Evolutionary conservation across 2,797 vertebrate species (phyloP).

Genomic region (Myripristis jacobus): DNA sequence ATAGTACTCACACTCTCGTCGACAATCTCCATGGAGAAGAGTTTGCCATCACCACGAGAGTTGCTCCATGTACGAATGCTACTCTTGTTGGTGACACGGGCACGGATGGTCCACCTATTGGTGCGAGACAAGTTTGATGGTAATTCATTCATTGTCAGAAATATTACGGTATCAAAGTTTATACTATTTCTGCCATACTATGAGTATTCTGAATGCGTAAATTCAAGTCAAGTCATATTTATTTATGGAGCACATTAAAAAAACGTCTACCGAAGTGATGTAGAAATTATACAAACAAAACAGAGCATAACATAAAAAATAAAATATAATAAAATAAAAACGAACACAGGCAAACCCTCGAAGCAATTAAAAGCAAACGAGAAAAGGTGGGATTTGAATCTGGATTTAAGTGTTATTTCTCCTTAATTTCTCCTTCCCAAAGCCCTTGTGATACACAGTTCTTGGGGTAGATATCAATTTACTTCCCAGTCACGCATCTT

Average conservation of each 20-base stretch:
- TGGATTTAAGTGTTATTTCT: too few species aligned
- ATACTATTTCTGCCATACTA: neutral
- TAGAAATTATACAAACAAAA: too few species aligned
- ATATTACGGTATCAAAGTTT: neutral
- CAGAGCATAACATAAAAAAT: too few species aligned
- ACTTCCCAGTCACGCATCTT: neutral
- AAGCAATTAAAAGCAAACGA: too few species aligned
- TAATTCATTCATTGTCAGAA: neutral
- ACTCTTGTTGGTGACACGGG: constrained; percentile 95
- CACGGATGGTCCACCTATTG: constrained; percentile 95
- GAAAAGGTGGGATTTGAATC: too few species aligned
- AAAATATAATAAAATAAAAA: too few species aligned
- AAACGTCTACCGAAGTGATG: too few species aligned
- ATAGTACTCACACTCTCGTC: constrained; percentile 92
- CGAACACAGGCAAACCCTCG: too few species aligned
- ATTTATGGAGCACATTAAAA: neutral
- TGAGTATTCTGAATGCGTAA: neutral
- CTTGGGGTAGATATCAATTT: neutral
- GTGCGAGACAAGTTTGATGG: neutral
- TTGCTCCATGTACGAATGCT: constrained; percentile 97
- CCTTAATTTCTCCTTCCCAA: neutral
- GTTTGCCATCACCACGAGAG: constrained; percentile 95
- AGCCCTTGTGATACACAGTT: neutral
- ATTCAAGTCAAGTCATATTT: too few species aligned
- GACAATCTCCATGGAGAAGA: constrained; percentile 96